Percentiles rank a stretch among this genome's conserved stretches.
Conservation (phyloP, 2,888 invertebrate species). For the Sinodicranocentrus sp. region DNA sequence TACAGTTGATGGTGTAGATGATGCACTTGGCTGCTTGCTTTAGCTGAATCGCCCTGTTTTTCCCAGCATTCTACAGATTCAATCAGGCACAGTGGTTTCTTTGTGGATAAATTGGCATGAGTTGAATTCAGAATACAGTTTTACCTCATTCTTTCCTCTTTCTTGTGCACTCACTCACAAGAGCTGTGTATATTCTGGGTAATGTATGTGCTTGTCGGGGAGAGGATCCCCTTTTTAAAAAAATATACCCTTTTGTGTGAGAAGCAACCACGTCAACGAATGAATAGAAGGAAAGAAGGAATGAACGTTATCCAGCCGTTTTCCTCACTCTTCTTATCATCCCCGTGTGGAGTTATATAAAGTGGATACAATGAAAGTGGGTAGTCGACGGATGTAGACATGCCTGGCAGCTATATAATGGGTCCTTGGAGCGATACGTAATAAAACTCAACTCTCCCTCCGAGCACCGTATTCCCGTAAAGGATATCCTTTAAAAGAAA, state of each 20-base stretch:
- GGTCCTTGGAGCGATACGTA: neutral
- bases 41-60: conserved; percentile 36
- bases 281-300: conserved; percentile 38
- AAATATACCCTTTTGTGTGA: conserved; percentile 20
- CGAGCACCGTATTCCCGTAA: neutral
- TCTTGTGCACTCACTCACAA: conserved; percentile 13
- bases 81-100: conserved; percentile 69
- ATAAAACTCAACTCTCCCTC: neutral
- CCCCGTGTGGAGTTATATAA: neutral
- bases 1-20: neutral
- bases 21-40: conserved; percentile 5
- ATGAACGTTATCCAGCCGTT: conserved; percentile 27
- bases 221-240: conserved; percentile 44
- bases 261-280: conserved; percentile 7
- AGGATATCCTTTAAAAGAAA: too few relatives aligned
- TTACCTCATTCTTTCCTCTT: conserved; percentile 51
- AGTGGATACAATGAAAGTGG: neutral
- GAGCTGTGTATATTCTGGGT: too few relatives aligned
- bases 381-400: neutral
- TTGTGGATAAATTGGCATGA: conserved; percentile 68
- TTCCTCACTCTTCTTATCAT: conserved; percentile 16
- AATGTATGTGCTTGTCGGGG: too few relatives aligned
- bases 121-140: conserved; percentile 64
- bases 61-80: conserved; percentile 60
- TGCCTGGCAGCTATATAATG: conserved; percentile 3